These are phyloP conservation scores for Geodia barretti DNA, from an alignment of 37 sponge, comb jelly and placozoan species.

Conservation along the genomic window DNA sequence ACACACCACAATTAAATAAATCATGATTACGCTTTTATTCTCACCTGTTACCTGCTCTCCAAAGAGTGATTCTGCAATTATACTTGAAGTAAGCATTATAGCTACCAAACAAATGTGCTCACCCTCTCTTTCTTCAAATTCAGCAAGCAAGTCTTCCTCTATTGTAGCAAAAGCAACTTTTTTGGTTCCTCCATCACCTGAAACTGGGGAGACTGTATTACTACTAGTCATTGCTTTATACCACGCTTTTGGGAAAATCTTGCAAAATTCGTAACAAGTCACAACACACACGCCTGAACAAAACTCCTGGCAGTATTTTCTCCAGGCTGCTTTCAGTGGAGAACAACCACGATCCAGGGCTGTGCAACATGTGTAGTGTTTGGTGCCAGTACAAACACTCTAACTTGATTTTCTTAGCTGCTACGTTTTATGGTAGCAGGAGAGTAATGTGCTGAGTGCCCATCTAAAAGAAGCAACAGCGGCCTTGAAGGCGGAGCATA, in stretches of 20 bases:
- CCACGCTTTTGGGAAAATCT: slow-evolving; percentile 43
- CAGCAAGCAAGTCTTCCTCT: no score
- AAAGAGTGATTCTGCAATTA: no score
- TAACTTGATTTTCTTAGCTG: no score
- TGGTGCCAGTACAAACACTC: slow-evolving; percentile 35
- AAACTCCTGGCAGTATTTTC: slow-evolving; percentile 9
- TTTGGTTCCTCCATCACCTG: no score
- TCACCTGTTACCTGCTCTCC: no score
- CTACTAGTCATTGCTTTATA: slow-evolving; percentile 28
- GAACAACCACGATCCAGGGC: slow-evolving; percentile 37
- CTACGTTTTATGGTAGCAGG: neutral
- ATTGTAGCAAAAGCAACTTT: no score
- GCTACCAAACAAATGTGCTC: no score
- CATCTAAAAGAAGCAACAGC: slow-evolving; percentile 26
- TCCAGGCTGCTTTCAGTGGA: slow-evolving; percentile 17
- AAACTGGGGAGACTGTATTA: slow-evolving; percentile 19
- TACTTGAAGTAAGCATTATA: no score
- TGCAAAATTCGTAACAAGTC: slow-evolving; percentile 32
- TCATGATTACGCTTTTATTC: no score
- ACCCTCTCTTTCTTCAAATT: no score
- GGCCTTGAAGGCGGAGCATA: slow-evolving; percentile 22
- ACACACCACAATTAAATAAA: no score
- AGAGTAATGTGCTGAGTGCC: slow-evolving; percentile 24
- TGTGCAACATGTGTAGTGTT: slow-evolving; percentile 46
- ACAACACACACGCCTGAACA: slow-evolving; percentile 18